Evolutionary conservation across 2,797 vertebrate species (phyloP).

Genomic region (Hippoglossus hippoglossus): DNA sequence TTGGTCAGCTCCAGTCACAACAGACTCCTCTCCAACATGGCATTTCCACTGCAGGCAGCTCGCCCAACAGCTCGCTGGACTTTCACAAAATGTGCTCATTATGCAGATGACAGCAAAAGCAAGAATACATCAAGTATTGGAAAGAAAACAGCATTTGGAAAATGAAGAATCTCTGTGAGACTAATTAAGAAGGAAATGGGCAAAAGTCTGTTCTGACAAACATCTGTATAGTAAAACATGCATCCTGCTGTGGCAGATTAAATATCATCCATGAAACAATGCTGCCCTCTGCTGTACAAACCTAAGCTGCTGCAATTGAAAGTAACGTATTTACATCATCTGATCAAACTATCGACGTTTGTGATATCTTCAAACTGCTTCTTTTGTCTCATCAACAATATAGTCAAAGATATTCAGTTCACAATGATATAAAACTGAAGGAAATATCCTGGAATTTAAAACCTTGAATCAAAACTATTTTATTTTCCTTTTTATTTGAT

Average conservation of each 20-base stretch:
- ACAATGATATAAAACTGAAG: too few species aligned
- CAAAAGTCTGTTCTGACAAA: not conserved
- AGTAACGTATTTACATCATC: not conserved
- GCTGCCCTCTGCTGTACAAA: slow-evolving; percentile 68
- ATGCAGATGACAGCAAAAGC: not conserved
- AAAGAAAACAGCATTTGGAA: not conserved
- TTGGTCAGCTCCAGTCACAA: slow-evolving; percentile 14
- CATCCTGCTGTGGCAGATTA: not conserved
- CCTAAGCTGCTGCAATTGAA: not conserved
- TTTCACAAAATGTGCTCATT: not conserved
- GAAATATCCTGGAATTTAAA: too few species aligned
- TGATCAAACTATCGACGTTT: too few species aligned
- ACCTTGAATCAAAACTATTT: too few species aligned
- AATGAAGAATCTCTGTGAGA: not conserved
- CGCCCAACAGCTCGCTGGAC: not conserved
- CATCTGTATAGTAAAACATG: not conserved
- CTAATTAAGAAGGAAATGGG: not conserved
- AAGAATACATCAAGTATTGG: not conserved
- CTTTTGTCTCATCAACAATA: too few species aligned
- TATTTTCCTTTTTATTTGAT: too few species aligned
- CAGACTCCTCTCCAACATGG: not conserved
- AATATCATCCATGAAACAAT: slow-evolving; percentile 1
- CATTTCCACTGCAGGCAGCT: not conserved
- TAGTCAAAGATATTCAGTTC: too few species aligned
- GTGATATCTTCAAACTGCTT: too few species aligned